Conservation (phyloP, 2,888 invertebrate species). For the Chloroclysta siterata region DNA sequence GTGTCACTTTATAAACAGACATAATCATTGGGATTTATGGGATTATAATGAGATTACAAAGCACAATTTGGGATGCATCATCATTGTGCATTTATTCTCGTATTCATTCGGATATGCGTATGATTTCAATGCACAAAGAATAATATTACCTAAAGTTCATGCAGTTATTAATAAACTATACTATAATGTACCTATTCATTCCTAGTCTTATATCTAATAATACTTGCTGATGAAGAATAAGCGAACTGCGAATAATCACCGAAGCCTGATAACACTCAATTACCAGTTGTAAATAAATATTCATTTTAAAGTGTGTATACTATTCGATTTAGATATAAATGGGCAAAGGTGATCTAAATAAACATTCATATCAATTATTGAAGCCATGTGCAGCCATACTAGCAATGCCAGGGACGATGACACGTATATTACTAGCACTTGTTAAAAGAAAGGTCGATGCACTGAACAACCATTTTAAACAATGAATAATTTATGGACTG, state of each 20-base stretch:
- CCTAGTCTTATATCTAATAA: too few relatives aligned
- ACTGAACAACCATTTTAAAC: conserved; percentile 31
- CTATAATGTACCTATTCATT: too few relatives aligned
- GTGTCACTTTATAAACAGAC: conserved; percentile 17
- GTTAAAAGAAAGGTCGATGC: conserved; percentile 47
- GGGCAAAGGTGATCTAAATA: conserved; percentile 50
- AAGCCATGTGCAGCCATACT: conserved; percentile 35
- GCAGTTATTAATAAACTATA: too few relatives aligned
- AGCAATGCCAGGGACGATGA: conserved; percentile 40
- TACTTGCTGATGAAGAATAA: too few relatives aligned
- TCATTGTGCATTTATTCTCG: background rate
- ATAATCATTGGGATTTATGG: conserved; percentile 32
- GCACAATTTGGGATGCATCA: conserved; percentile 25
- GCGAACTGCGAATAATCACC: too few relatives aligned
- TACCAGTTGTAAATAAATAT: background rate
- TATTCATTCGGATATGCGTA: background rate
- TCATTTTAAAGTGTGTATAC: conserved; percentile 44
- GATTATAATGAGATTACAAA: conserved; percentile 30
- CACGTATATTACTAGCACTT: conserved; percentile 37
- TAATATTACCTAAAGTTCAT: too few relatives aligned
- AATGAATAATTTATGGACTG: conserved; percentile 29
- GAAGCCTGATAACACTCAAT: conserved; percentile 17
- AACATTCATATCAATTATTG: conserved; percentile 55
- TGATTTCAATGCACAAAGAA: background rate
- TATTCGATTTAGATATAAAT: conserved; percentile 31